phyloP scores from a whole-genome alignment of 2,113 vertebrate species.

The Phaethon lepturus region DNA sequence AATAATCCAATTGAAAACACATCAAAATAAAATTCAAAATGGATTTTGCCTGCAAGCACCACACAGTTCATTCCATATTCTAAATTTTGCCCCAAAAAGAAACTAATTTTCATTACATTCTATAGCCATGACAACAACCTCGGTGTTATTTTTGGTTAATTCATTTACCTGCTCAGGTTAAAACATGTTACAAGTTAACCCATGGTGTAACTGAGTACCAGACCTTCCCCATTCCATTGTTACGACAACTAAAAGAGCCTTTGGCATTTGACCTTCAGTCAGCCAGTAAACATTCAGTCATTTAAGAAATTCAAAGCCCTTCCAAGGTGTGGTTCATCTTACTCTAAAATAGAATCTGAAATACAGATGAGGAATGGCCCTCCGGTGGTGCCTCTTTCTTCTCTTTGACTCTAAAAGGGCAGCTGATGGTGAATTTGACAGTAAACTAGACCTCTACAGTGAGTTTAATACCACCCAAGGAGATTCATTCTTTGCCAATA shows the following conservation, averaged over 20 bases:
- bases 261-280: neutral
- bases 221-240: neutral
- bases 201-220: neutral
- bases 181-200: neutral
- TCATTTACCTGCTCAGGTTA: neutral
- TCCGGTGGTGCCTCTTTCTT: neutral
- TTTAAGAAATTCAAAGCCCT: neutral
- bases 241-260: neutral
- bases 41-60: neutral
- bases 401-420: neutral
- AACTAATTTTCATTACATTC: neutral
- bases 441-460: neutral
- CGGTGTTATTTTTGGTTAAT: neutral
- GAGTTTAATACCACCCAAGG: neutral
- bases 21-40: neutral
- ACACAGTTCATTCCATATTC: neutral
- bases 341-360: neutral
- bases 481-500: neutral
- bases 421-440: neutral
- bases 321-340: neutral
- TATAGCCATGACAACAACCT: neutral
- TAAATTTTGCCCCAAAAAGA: neutral
- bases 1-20: neutral
- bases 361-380: neutral
- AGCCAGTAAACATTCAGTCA: neutral